Conservation (phyloP, 2,888 invertebrate genomes). For the Monoplex corrugatus region DNA sequence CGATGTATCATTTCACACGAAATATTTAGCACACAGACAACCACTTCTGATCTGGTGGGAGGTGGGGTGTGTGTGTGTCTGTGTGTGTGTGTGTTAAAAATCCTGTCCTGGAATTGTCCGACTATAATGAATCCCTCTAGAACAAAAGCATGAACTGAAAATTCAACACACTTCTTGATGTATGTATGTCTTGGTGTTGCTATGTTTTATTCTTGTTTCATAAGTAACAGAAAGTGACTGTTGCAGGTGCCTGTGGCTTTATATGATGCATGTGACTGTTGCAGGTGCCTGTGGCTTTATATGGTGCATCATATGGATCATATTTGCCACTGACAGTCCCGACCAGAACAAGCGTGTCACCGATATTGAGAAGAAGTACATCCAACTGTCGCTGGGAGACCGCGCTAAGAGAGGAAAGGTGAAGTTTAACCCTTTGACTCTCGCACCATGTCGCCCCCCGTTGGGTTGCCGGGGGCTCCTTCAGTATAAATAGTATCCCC, state of each 20-base stretch:
- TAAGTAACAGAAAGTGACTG: background rate
- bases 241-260: constrained; percentile 81
- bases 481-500: too few species aligned
- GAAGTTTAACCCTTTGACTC: too few species aligned
- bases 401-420: constrained; percentile 50
- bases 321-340: constrained; percentile 83
- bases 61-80: background rate
- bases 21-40: too few species aligned
- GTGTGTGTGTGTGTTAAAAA: background rate
- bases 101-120: too few species aligned
- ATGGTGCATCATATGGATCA: constrained; percentile 82
- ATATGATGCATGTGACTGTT: constrained; percentile 80
- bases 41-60: too few species aligned
- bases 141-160: background rate
- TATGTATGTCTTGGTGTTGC: background rate
- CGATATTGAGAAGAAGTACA: constrained; percentile 75
- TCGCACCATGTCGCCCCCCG: too few species aligned
- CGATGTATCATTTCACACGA: too few species aligned
- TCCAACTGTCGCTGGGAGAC: constrained; percentile 66
- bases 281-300: constrained; percentile 81
- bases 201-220: background rate
- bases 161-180: background rate
- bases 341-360: constrained; percentile 84
- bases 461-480: too few species aligned
- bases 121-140: too few species aligned